phyloP scores from a whole-genome alignment of 2,888 invertebrate genomes.

The Drosophila kanekoi region DNA sequence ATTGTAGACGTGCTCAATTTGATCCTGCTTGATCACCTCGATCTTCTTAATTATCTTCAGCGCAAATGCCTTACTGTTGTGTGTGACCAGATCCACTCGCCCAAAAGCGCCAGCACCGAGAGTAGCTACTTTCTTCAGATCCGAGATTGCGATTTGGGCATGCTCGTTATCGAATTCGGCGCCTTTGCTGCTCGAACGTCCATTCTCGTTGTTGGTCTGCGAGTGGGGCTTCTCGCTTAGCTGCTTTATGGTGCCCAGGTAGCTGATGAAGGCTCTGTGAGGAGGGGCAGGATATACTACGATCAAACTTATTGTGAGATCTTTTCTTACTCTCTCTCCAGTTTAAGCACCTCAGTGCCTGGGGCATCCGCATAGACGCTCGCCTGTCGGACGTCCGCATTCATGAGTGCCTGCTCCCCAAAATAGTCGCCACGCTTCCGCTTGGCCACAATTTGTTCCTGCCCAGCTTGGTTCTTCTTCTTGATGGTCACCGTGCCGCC shows the following conservation, averaged over 20 bases:
- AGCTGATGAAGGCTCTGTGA: conserved; percentile 90
- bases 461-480: conserved; percentile 87
- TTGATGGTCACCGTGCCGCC: conserved; percentile 92
- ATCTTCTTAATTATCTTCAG: conserved; percentile 95
- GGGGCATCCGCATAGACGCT: conserved; percentile 94
- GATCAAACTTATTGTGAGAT: no score
- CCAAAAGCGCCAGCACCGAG: conserved; percentile 97
- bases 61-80: conserved; percentile 88
- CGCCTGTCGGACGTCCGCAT: conserved; percentile 94
- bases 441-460: conserved; percentile 89
- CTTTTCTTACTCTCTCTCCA: conserved; percentile 91
- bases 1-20: conserved; percentile 95
- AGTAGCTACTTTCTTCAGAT: conserved; percentile 93
- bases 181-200: conserved; percentile 65
- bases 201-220: conserved; percentile 46
- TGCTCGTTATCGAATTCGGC: conserved; percentile 86
- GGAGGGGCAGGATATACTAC: no score
- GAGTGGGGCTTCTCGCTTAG: conserved; percentile 78
- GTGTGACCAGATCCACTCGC: conserved; percentile 92
- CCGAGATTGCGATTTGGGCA: conserved; percentile 89
- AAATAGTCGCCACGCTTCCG: conserved; percentile 93
- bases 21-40: conserved; percentile 94
- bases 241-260: conserved; percentile 90
- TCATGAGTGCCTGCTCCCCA: conserved; percentile 94
- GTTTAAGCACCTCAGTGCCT: conserved; percentile 93